phyloP scores from a whole-genome alignment of 2,888 invertebrate species.

The Keiferia lycopersicella region DNA sequence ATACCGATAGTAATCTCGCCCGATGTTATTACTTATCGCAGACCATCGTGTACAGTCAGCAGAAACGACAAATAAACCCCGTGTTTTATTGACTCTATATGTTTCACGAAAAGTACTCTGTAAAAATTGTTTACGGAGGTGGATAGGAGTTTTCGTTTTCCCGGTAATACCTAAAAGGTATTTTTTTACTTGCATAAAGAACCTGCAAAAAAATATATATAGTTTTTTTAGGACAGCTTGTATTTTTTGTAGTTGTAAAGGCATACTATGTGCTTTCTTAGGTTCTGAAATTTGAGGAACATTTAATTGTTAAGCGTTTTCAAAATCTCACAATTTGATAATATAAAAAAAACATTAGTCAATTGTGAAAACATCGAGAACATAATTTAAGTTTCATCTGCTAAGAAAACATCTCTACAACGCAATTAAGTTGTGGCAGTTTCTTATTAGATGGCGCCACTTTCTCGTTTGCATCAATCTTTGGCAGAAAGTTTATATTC shows the following conservation, averaged over 20 bases:
- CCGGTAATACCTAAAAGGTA: too few relatives aligned
- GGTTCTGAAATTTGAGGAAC: too few relatives aligned
- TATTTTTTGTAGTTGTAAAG: too few relatives aligned
- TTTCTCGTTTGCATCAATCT: neutral
- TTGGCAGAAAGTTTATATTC: neutral
- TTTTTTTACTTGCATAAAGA: too few relatives aligned
- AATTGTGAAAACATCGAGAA: neutral
- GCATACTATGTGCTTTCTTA: too few relatives aligned
- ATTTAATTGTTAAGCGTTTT: too few relatives aligned
- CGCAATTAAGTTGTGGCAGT: neutral
- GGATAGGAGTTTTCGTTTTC: neutral
- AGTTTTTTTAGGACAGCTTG: too few relatives aligned
- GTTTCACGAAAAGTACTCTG: neutral
- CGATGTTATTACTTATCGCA: conserved; percentile 61
- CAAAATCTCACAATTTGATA: too few relatives aligned
- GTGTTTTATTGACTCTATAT: conserved; percentile 8
- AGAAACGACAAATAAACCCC: conserved; percentile 31
- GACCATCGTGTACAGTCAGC: conserved; percentile 55
- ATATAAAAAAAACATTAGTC: too few relatives aligned
- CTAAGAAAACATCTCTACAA: neutral
- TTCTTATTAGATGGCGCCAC: conserved; percentile 10
- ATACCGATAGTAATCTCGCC: conserved; percentile 62
- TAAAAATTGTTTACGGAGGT: neutral
- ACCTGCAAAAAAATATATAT: too few relatives aligned
- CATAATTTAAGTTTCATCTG: neutral